Percentiles rank a stretch among this genome's conserved stretches.
Evolutionary conservation across 2,113 vertebrate species (phyloP).

Genomic region (Ariopsis seemanni): DNA sequence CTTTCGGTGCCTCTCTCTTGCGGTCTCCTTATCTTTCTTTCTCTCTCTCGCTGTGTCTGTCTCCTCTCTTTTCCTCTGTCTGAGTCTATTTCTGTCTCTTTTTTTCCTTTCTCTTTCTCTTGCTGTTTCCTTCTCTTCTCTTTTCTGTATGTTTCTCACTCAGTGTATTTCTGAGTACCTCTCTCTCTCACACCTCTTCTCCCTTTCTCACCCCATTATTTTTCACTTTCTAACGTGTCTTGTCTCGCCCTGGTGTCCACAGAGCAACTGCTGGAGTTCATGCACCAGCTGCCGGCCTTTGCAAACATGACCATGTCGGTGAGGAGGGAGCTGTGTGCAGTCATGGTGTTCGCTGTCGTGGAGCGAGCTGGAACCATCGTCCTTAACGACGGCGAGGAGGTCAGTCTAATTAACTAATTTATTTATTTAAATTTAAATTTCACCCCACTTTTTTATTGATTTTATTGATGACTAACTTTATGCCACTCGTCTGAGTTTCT

Average conservation of each 20-base stretch:
- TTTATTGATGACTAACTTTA: neutral
- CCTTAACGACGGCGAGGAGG: slow-evolving; percentile 97
- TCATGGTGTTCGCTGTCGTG: slow-evolving; percentile 98
- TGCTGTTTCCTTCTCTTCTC: neutral
- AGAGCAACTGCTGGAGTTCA: slow-evolving; percentile 99
- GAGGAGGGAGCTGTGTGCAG: slow-evolving; percentile 94
- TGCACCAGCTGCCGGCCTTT: slow-evolving; percentile 97
- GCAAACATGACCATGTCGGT: slow-evolving; percentile 99
- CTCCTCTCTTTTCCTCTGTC: neutral
- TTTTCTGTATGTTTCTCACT: neutral
- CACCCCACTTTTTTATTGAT: neutral
- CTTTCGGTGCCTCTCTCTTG: neutral
- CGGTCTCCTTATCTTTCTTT: neutral
- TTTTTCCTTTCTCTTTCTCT: neutral
- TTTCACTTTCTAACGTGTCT: slow-evolving; percentile 30
- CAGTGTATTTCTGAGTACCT: neutral
- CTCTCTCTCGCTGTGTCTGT: neutral
- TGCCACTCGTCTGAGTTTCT: neutral
- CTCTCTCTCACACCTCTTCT: neutral
- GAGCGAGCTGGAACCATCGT: slow-evolving; percentile 95
- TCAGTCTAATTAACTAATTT: slow-evolving; percentile 59
- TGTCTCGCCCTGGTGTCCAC: slow-evolving; percentile 58
- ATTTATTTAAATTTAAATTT: neutral
- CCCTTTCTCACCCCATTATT: slow-evolving; percentile 1
- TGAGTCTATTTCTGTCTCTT: neutral